Evolutionary conservation across 1,140 invertebrate species (phyloP).

Genomic region (Dendroctonus ponderosae): DNA sequence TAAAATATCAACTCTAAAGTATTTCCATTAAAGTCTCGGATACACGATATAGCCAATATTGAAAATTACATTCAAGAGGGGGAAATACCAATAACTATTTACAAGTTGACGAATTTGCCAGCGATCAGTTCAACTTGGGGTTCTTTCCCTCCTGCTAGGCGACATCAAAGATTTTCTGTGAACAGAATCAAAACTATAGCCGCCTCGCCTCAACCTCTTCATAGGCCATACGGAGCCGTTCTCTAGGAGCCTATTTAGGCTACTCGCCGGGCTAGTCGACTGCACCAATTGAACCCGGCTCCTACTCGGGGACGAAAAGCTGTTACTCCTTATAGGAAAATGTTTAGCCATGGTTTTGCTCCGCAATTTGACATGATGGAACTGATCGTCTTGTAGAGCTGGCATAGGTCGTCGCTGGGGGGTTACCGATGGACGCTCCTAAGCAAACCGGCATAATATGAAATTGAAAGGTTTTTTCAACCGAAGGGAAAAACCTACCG

Average conservation of each 20-base stretch:
- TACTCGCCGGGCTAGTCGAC: conserved; percentile 37
- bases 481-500: conserved; percentile 36
- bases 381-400: conserved; percentile 33
- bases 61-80: too few species aligned
- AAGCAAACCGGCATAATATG: conserved; percentile 7
- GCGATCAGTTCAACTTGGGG: conserved; percentile 6
- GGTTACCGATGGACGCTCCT: conserved; percentile 33
- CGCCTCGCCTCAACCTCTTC: conserved; percentile 38
- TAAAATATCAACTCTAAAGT: too few species aligned
- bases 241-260: conserved; percentile 37
- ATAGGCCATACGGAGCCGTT: conserved; percentile 36
- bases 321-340: not conserved
- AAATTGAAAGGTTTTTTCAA: conserved; percentile 37
- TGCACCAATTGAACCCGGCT: not conserved
- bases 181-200: conserved; percentile 43
- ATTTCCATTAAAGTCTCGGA: too few species aligned
- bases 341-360: not conserved
- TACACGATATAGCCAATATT: too few species aligned
- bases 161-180: conserved; percentile 24
- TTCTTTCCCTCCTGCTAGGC: conserved; percentile 9
- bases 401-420: conserved; percentile 6
- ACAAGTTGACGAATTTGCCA: not conserved
- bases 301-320: conserved; percentile 8
- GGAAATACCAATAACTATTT: not conserved
- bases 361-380: conserved; percentile 41